Evolutionary conservation across 2,888 invertebrate species (phyloP).

Genomic region (Xestoiulus laeticollis): DNA sequence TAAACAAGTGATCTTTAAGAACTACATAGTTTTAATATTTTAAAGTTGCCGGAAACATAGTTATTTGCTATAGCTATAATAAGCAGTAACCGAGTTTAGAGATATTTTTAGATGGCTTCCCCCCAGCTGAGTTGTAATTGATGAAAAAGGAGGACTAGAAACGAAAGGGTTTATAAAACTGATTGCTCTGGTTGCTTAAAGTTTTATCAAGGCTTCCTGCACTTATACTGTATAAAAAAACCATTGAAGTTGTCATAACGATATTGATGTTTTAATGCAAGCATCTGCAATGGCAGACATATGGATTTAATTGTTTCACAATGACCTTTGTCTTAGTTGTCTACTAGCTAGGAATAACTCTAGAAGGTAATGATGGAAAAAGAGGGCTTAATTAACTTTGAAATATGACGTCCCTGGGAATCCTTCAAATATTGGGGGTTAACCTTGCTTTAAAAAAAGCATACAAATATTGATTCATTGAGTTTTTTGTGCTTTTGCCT

Average conservation of each 20-base stretch:
- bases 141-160: not conserved
- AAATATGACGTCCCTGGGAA: no score
- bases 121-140: slow-evolving; percentile 3
- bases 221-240: not conserved
- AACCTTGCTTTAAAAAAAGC: no score
- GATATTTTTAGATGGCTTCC: not conserved
- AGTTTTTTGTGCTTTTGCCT: no score
- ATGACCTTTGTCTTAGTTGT: not conserved
- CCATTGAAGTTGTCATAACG: not conserved
- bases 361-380: no score
- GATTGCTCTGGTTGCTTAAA: not conserved
- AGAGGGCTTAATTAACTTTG: no score
- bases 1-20: not conserved
- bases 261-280: not conserved
- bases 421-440: no score
- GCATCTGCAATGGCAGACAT: not conserved
- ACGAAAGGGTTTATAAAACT: not conserved
- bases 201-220: not conserved
- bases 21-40: not conserved
- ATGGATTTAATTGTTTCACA: not conserved
- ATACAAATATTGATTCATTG: no score
- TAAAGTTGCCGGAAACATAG: not conserved
- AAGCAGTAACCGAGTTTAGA: not conserved
- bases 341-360: not conserved
- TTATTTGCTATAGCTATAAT: not conserved